Conservation (phyloP, 1,140 invertebrate species). For the Penaeus vannamei region DNA sequence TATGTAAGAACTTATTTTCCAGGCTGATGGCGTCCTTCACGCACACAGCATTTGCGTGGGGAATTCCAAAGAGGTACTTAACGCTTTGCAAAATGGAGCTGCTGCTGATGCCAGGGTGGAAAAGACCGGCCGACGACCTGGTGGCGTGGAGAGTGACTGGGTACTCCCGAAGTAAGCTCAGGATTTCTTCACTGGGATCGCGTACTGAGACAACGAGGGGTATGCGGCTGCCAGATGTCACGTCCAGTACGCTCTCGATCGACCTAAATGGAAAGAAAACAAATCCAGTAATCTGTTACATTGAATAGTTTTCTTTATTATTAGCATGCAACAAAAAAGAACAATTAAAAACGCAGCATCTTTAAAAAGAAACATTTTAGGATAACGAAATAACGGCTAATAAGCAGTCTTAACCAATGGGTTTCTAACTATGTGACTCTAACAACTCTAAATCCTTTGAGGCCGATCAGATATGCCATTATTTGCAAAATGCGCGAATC, state of each 20-base stretch:
- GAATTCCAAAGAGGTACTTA: background rate
- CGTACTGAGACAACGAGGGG: conserved; percentile 21
- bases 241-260: conserved; percentile 32
- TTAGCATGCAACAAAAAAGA: background rate
- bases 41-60: background rate
- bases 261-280: conserved; percentile 20
- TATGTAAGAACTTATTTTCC: conserved; percentile 21
- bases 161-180: conserved; percentile 27
- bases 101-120: too few relatives aligned
- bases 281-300: background rate
- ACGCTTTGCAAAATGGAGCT: background rate
- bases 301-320: background rate
- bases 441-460: too few relatives aligned
- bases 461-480: too few relatives aligned
- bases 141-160: conserved; percentile 26
- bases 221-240: conserved; percentile 29
- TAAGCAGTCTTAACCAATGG: too few relatives aligned
- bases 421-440: too few relatives aligned
- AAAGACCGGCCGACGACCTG: background rate
- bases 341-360: background rate
- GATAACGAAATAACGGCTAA: too few relatives aligned
- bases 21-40: conserved; percentile 13
- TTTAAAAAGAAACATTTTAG: too few relatives aligned
- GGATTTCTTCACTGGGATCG: background rate
- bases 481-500: too few relatives aligned